Percentiles rank a stretch among this genome's conserved stretches.
phyloP scores from a whole-genome alignment of 2,888 invertebrate genomes.

The Meta bourneti region DNA sequence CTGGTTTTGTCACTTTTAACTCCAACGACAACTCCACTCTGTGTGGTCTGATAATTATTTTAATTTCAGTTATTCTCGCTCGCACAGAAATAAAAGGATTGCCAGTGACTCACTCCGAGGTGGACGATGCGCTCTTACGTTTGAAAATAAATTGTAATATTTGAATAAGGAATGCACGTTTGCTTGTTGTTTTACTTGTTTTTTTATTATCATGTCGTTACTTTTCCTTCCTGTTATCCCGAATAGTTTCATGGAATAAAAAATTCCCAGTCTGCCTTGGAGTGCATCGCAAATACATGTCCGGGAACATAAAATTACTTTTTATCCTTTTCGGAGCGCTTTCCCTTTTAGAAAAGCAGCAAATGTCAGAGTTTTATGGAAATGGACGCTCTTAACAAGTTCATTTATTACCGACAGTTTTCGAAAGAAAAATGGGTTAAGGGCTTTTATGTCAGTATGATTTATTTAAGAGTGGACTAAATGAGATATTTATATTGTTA shows the following conservation, averaged over 20 bases:
- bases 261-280: not conserved
- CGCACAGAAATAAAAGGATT: conserved; percentile 34
- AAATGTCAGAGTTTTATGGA: conserved; percentile 3
- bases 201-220: conserved; percentile 8
- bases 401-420: not conserved
- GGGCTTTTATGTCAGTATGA: not conserved
- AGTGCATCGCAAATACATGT: conserved; percentile 41
- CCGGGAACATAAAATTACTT: conserved; percentile 40
- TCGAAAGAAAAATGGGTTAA: conserved; percentile 5
- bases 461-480: conserved; percentile 2
- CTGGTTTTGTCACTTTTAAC: conserved; percentile 48
- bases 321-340: conserved; percentile 12
- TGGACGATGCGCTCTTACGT: conserved; percentile 34
- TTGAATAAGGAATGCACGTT: conserved; percentile 13
- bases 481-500: not conserved
- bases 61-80: conserved; percentile 43
- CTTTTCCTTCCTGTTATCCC: not conserved
- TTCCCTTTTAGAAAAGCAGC: not conserved
- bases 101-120: conserved; percentile 24
- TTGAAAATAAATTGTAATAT: conserved; percentile 33
- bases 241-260: conserved; percentile 12
- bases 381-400: conserved; percentile 3
- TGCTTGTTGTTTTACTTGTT: conserved; percentile 2
- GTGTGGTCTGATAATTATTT: conserved; percentile 49
- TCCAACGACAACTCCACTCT: conserved; percentile 9